Base-by-base conservation (phyloP, 2,888 invertebrate genomes). In the Cyaniris semiargus region DNA sequence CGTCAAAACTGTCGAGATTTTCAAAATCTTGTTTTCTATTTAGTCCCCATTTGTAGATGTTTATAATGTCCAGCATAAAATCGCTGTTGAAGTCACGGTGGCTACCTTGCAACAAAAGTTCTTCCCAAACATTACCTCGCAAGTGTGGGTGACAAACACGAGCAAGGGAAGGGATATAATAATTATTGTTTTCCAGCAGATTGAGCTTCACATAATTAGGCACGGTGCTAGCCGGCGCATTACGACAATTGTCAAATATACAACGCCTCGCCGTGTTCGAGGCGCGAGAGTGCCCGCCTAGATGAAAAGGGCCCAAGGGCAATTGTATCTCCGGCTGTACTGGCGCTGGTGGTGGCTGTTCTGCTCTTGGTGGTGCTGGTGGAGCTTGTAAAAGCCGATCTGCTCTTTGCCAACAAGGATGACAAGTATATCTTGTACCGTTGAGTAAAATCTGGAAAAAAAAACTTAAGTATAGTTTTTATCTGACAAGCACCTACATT, bases 31-130 rank as follows among this genome's bases (percentile, higher is more conserved):
- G 71, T 77, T 75, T 53, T 72, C 76, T 75, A 77, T 78, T 78
- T 27, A 76, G 76, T 77, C n/a, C n/a, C n/a, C n/a, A 80, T 80
- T 79, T 78, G 76, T 71, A 78, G 31, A 80, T 44, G 5, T 80
- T 79, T 34, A 79, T 76, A 48, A 79, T 78, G 75, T 79, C 76
- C 70, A 75, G 79, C 56, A 80, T 58, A 76, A 76, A 77, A 76
- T 70, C 74, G 74, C 71, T 48, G 78, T 78, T 80, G 70, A 77
- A 77, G 75, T 70, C 66, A 38, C 44, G 56, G 70, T 70, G 77
- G 56, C 56, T 6, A 56, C 56, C 56, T 56, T 56, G 56, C 56
- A 56, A 56, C 58, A 76, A 60, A 58, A 76, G 38, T 38, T 58
- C 21, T 56, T 60, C 60, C 60, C 75, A 75, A 75, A n/a, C 44